Evolutionary conservation across 1,140 invertebrate genomes (phyloP).

Genomic region (Cataglyphis hispanica): DNA sequence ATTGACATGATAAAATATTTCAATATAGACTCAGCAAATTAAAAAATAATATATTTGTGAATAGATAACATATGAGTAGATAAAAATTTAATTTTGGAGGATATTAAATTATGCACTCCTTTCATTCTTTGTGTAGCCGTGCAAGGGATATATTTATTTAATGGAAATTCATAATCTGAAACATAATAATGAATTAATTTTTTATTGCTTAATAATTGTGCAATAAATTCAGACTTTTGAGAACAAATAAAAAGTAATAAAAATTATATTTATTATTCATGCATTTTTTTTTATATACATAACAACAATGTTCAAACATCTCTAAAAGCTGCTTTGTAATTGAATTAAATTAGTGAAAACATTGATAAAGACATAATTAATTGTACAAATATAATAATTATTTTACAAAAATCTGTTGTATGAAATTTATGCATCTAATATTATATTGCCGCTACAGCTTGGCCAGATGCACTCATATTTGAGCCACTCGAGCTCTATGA

Average conservation of each 20-base stretch:
- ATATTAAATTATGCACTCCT: slow-evolving; percentile 31
- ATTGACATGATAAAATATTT: not conserved
- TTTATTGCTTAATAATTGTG: slow-evolving; percentile 20
- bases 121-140: not conserved
- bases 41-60: slow-evolving; percentile 29
- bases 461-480: not conserved
- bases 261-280: not conserved
- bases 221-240: slow-evolving; percentile 13
- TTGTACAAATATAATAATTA: not conserved
- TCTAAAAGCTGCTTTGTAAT: not conserved
- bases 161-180: slow-evolving; percentile 30
- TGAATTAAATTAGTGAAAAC: not conserved
- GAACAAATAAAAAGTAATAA: not conserved
- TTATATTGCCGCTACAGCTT: not conserved
- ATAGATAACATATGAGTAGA: slow-evolving; percentile 11
- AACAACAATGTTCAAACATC: not conserved
- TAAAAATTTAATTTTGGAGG: slow-evolving; percentile 45
- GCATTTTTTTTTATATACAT: not conserved
- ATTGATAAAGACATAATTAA: not conserved
- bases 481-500: slow-evolving; percentile 31
- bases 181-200: slow-evolving; percentile 3
- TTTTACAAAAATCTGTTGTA: not conserved
- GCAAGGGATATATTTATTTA: slow-evolving; percentile 4
- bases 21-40: slow-evolving; percentile 19
- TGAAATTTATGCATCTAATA: not conserved